Evolutionary conservation across 2,888 invertebrate genomes (phyloP).

Genomic region (Cheilosia pagana): DNA sequence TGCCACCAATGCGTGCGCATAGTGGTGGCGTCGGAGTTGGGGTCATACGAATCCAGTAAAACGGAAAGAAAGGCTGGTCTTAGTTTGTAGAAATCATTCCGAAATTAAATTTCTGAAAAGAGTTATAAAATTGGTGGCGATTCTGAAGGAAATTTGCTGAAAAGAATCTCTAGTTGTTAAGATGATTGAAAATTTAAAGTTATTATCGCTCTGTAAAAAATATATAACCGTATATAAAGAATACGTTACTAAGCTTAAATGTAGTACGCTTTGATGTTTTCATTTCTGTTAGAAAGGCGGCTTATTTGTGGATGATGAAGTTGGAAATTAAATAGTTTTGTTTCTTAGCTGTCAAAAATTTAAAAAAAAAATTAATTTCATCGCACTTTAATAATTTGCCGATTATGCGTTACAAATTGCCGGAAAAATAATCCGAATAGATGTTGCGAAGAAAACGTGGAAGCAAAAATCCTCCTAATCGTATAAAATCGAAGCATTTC

Average conservation of each 20-base stretch:
- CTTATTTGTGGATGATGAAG: too few relatives aligned
- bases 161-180: constrained; percentile 40
- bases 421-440: too few relatives aligned
- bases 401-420: too few relatives aligned
- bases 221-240: constrained; percentile 5
- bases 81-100: constrained; percentile 72
- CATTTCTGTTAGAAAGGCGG: background rate
- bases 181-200: constrained; percentile 20
- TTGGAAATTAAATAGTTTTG: too few relatives aligned
- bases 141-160: constrained; percentile 2
- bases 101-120: constrained; percentile 35
- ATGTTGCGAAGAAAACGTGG: too few relatives aligned
- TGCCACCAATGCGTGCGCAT: constrained; percentile 92
- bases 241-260: background rate
- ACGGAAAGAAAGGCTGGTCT: constrained; percentile 19
- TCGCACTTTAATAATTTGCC: too few relatives aligned
- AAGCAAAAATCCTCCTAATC: too few relatives aligned
- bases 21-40: constrained; percentile 96
- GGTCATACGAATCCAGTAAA: constrained; percentile 86
- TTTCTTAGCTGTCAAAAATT: too few relatives aligned
- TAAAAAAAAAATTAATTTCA: too few relatives aligned
- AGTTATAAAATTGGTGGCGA: background rate
- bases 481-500: too few relatives aligned
- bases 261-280: background rate
- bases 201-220: constrained; percentile 41